phyloP scores from a whole-genome alignment of 1,140 invertebrate genomes.

The Macrotrachela quadricornifera region DNA sequence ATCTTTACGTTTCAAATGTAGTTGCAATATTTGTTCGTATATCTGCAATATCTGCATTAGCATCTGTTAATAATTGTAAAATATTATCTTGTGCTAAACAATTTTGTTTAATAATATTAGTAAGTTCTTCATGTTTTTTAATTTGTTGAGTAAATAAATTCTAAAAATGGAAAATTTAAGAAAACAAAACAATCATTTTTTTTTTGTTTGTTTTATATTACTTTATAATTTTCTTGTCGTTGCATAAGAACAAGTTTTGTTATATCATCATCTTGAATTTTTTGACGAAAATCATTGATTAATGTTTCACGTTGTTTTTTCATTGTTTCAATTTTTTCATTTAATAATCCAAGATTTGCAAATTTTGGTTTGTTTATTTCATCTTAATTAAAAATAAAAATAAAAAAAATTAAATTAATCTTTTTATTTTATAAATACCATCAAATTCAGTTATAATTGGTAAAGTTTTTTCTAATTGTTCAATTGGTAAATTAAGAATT shows the following conservation, averaged over 20 bases:
- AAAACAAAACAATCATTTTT: background rate
- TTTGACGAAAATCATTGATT: conserved; percentile 51
- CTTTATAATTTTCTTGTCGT: conserved; percentile 39
- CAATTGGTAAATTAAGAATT: too few relatives aligned
- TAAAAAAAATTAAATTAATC: too few relatives aligned
- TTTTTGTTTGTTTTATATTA: conserved; percentile 10
- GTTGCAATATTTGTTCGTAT: conserved; percentile 1
- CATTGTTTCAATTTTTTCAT: conserved; percentile 80
- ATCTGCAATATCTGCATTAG: conserved; percentile 67
- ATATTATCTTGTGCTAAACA: conserved; percentile 78
- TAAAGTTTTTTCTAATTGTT: too few relatives aligned
- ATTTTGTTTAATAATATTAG: conserved; percentile 56
- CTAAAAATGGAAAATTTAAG: conserved; percentile 18
- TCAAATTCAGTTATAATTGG: too few relatives aligned
- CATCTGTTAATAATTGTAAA: conserved; percentile 62
- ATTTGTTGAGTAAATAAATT: conserved; percentile 59
- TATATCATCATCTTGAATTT: conserved; percentile 67
- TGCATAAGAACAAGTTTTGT: conserved; percentile 57
- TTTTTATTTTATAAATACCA: too few relatives aligned
- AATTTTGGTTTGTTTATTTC: conserved; percentile 38
- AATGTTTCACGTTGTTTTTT: conserved; percentile 55
- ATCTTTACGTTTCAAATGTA: background rate
- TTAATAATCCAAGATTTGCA: conserved; percentile 45
- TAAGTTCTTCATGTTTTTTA: conserved; percentile 52
- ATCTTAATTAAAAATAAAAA: conserved; percentile 15